These are phyloP conservation scores for Elachura formosa DNA, from an alignment of 2,113 vertebrate species.

Conservation along the genomic window DNA sequence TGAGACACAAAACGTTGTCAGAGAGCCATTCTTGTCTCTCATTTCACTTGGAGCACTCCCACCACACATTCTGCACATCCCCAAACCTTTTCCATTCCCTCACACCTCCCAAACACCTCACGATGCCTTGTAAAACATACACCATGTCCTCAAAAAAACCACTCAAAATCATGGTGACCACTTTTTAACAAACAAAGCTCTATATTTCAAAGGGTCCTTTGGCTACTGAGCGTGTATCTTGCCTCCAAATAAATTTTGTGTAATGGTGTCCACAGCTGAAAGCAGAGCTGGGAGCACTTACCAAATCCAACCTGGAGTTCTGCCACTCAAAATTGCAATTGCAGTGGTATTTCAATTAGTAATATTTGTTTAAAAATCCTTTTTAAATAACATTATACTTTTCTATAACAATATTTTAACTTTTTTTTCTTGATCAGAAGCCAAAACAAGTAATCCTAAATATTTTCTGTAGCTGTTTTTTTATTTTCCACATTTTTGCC, in stretches of 20 bases:
- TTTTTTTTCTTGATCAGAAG: not conserved
- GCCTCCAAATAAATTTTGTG: not conserved
- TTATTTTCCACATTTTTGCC: not conserved
- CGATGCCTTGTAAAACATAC: not conserved
- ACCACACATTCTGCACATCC: not conserved
- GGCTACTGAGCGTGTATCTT: not conserved
- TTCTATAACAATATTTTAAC: not conserved
- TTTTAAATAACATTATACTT: not conserved
- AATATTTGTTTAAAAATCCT: too few species aligned
- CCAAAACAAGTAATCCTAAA: rapidly evolving
- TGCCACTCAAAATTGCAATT: not conserved
- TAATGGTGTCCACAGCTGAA: not conserved
- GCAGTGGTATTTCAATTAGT: not conserved
- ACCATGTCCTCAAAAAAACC: rapidly evolving
- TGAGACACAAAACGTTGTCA: not conserved
- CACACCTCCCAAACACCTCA: not conserved
- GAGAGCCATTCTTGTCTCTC: not conserved
- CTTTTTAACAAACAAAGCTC: not conserved
- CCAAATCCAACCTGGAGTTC: not conserved
- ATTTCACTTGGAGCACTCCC: not conserved
- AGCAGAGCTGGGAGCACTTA: not conserved
- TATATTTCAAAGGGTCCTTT: not conserved
- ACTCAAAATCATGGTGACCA: not conserved
- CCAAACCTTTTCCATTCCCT: not conserved
- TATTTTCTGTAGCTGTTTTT: not conserved